A percentile compares a stretch with the other conserved stretches of the same genome.
Evolutionary conservation across 2,888 invertebrate genomes (phyloP).

Genomic region (Pollenia griseotomentosa): DNA sequence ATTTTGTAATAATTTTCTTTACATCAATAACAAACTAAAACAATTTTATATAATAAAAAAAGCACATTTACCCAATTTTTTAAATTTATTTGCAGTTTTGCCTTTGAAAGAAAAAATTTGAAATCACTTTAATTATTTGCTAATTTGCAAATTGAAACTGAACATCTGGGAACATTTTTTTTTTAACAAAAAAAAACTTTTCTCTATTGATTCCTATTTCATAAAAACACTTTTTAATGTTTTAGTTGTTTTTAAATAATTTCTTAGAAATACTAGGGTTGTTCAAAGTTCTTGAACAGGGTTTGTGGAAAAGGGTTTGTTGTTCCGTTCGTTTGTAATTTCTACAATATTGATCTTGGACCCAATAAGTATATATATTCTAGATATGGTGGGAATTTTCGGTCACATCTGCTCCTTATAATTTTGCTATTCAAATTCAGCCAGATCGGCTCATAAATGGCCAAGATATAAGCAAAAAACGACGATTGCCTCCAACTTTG

Average conservation of each 20-base stretch:
- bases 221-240: slow-evolving; percentile 8
- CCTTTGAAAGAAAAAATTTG: slow-evolving; percentile 49
- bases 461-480: too few relatives aligned
- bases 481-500: too few relatives aligned
- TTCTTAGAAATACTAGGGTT: slow-evolving; percentile 27
- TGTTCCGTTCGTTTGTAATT: too few relatives aligned
- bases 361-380: too few relatives aligned
- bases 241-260: slow-evolving; percentile 23
- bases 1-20: slow-evolving; percentile 48
- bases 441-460: too few relatives aligned
- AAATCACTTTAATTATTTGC: slow-evolving; percentile 16
- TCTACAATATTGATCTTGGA: too few relatives aligned
- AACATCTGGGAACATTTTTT: slow-evolving; percentile 64
- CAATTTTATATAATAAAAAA: slow-evolving; percentile 18
- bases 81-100: slow-evolving; percentile 34
- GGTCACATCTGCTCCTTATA: too few relatives aligned
- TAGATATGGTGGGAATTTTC: too few relatives aligned
- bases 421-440: too few relatives aligned
- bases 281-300: neutral
- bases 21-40: slow-evolving; percentile 10
- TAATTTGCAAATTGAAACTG: slow-evolving; percentile 63
- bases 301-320: too few relatives aligned
- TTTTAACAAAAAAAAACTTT: slow-evolving; percentile 14
- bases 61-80: slow-evolving; percentile 56
- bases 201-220: slow-evolving; percentile 59